phyloP scores from a whole-genome alignment of 2,113 vertebrate genomes.

The Microtus richardsoni region DNA sequence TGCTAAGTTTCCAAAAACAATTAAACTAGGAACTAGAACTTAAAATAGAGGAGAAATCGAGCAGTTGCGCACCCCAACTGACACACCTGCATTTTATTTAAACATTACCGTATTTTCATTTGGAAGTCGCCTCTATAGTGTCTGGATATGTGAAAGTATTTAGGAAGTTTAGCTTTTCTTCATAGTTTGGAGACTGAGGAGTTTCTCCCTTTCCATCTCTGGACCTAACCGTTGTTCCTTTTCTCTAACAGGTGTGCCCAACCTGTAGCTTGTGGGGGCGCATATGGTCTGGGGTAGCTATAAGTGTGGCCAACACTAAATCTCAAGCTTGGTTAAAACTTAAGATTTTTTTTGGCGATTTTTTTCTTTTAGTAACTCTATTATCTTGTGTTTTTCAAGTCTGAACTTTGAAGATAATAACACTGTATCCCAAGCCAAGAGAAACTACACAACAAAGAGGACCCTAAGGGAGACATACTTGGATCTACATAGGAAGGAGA shows the following conservation, averaged over 20 bases:
- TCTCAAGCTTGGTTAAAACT: not conserved
- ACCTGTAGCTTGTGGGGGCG: not conserved
- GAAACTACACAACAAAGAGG: too few species aligned
- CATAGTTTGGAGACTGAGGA: not conserved
- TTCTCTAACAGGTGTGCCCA: not conserved
- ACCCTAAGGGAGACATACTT: too few species aligned
- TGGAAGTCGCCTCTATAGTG: not conserved
- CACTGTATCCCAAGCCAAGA: too few species aligned
- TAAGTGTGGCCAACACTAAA: not conserved
- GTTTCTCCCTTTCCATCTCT: not conserved
- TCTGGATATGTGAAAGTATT: not conserved
- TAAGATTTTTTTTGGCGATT: not conserved
- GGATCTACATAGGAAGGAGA: too few species aligned
- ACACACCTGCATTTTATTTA: not conserved
- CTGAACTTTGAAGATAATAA: not conserved
- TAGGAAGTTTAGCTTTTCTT: not conserved
- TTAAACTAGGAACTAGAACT: slow-evolving; percentile 16
- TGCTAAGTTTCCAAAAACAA: not conserved
- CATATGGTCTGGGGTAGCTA: not conserved
- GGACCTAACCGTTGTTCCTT: not conserved
- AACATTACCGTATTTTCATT: not conserved
- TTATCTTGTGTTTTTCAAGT: not conserved
- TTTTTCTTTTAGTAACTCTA: not conserved
- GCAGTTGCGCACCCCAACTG: not conserved
- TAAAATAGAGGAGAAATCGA: not conserved